Evolutionary conservation across 2,113 vertebrate genomes (phyloP), one percentile per base, ranked within the genome.

Genomic region (Polypterus bichir): DNA sequence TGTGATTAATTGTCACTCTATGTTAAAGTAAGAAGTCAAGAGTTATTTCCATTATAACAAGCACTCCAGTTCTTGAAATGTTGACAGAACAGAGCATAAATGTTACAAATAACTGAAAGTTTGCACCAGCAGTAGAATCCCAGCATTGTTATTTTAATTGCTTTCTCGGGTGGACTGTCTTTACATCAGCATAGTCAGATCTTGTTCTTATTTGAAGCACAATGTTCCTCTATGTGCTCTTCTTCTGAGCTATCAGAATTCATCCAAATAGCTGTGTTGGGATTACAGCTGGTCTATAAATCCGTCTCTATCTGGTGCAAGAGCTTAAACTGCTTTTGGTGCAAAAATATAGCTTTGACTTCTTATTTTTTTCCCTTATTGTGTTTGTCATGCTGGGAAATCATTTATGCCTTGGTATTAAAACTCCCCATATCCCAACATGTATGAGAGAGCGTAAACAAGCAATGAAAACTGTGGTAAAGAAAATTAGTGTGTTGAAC

Each of bases 251-350:
- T 55, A 55, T 55, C 9, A 55, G 54, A 55, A 6, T 55, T 27
- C 54, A 10, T 51, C 48, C 48, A 52, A 49, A 61, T 61, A 61
- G 52, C 48, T 61, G 49, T 61, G 49, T 52, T 61, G 49, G 54
- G 49, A 51, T 61, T 61, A 60, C 48, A 61, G 54, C 54, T 55
- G 54, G 54, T 52, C 44, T 61, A 49, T 61, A 61, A 61, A 61
- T 11, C 54, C 54, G 10, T 55, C 54, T 55, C 48, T 61, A 49
- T 9, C 59, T 61, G 59, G 59, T 44, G 46, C 48, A 51, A 52
- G 59, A 61, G 59, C 48, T 10, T 51, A 52, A 7, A 61, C 59
- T 44, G n/a, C 48, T 49, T 51, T 49, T 44, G 59, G 11, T 49
- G 45, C 48, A 51, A 48, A 9, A 27, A 9, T 44, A 5, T 8